Percentiles rank a stretch among this genome's conserved stretches.
Evolutionary conservation across 2,797 vertebrate species (phyloP).

Genomic region (Momotus momota): DNA sequence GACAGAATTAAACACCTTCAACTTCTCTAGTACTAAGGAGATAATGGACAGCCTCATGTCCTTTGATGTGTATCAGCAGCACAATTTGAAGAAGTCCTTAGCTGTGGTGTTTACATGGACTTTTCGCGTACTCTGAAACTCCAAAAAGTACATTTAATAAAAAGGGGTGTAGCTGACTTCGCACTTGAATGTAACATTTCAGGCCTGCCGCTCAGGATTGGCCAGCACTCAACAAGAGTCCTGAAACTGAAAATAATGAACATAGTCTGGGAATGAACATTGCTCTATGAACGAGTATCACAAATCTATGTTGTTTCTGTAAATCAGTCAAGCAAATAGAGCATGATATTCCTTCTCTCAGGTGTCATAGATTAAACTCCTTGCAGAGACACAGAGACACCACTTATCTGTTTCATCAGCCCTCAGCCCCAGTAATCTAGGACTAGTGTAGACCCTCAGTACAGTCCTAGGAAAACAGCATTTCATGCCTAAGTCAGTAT

Average conservation of each 20-base stretch:
- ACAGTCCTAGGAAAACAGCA: neutral
- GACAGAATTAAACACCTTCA: neutral
- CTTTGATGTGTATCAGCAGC: neutral
- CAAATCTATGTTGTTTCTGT: neutral
- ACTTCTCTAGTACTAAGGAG: neutral
- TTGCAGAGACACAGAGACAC: neutral
- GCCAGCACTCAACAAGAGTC: neutral
- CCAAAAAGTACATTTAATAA: neutral
- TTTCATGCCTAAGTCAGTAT: neutral
- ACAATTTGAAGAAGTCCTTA: neutral
- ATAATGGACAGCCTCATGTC: neutral
- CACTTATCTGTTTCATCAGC: neutral
- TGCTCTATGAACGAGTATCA: neutral
- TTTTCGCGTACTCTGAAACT: neutral
- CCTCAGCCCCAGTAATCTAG: neutral
- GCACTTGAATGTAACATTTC: neutral
- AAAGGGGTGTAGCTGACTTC: neutral
- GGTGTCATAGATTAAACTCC: neutral
- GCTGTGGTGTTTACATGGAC: neutral
- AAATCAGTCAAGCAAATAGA: neutral
- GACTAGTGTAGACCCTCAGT: neutral
- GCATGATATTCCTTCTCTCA: neutral
- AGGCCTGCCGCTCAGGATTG: neutral
- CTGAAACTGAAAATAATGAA: neutral
- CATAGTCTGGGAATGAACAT: neutral